Percentiles rank a stretch among this genome's conserved stretches.
Conservation (phyloP, 2,797 vertebrate genomes). For the Chrosomus eos region DNA sequence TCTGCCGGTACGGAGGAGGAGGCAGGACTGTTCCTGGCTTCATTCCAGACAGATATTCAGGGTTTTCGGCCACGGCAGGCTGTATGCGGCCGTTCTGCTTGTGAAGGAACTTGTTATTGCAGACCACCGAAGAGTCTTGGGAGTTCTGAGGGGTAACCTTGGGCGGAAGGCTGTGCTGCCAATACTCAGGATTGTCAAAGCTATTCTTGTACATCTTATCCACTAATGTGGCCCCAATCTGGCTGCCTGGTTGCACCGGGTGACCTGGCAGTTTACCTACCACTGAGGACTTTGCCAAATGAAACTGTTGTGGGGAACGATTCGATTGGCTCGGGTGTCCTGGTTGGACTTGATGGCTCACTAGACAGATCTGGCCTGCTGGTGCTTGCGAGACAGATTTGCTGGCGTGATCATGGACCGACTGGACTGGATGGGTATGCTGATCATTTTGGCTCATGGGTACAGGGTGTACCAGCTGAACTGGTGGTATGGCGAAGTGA, state of each 20-base stretch:
- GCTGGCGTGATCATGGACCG: conserved; percentile 72
- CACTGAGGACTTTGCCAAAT: conserved; percentile 69
- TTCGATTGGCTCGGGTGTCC: conserved; percentile 65
- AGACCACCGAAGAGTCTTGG: conserved; percentile 86
- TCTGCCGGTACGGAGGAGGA: conserved; percentile 96
- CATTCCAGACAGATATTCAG: conserved; percentile 92
- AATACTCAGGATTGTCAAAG: conserved; percentile 98
- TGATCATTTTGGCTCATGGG: conserved; percentile 63
- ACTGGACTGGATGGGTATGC: conserved; percentile 67
- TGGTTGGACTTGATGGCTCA: conserved; percentile 51
- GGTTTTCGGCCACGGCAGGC: conserved; percentile 91
- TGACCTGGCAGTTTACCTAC: conserved; percentile 72
- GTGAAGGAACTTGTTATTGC: conserved; percentile 93
- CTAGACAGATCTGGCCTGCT: conserved; percentile 62
- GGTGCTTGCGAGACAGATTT: conserved; percentile 69
- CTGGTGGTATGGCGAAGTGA: conserved; percentile 70
- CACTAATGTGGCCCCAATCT: conserved; percentile 67
- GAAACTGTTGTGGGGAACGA: conserved; percentile 52
- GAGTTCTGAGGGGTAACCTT: conserved; percentile 72
- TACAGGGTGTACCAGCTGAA: conserved; percentile 72
- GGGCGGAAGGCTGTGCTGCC: conserved; percentile 95
- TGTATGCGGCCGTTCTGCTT: conserved; percentile 95
- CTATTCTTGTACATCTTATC: conserved; percentile 92
- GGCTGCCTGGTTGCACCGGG: conserved; percentile 62
- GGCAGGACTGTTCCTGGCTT: conserved; percentile 92